Evolutionary conservation across 1,140 invertebrate genomes (phyloP).

Genomic region (Lordiphosa mommai): DNA sequence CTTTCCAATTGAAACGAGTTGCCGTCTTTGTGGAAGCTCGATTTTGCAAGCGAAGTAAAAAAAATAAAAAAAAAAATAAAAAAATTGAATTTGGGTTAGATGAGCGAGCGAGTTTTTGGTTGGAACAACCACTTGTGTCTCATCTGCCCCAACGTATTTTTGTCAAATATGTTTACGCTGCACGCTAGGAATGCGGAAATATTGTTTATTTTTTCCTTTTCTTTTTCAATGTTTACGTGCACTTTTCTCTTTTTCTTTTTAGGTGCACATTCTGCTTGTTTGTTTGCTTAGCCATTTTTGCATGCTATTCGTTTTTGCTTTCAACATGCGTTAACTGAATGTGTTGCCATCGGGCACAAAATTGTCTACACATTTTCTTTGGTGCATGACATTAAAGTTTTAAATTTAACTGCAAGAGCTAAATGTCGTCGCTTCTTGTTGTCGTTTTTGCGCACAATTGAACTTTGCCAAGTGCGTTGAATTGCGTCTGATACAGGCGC

Average conservation of each 20-base stretch:
- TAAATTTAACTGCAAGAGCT: constrained; percentile 62
- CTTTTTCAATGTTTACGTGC: constrained; percentile 45
- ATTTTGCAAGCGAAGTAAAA: constrained; percentile 14
- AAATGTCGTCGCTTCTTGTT: background rate
- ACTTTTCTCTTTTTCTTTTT: constrained; percentile 48
- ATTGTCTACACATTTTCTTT: constrained; percentile 49
- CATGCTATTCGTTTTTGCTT: constrained; percentile 26
- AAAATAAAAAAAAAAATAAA: constrained; percentile 18
- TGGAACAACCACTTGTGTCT: constrained; percentile 1
- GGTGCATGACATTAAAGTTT: constrained; percentile 74
- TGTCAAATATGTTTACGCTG: constrained; percentile 58
- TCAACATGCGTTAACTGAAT: constrained; percentile 34
- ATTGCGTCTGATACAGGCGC: constrained; percentile 37
- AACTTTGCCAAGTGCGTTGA: constrained; percentile 61
- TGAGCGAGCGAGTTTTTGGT: constrained; percentile 15
- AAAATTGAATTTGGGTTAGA: constrained; percentile 39
- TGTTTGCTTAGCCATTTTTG: constrained; percentile 46
- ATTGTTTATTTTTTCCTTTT: constrained; percentile 39
- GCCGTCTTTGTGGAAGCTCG: constrained; percentile 19
- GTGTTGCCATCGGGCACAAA: constrained; percentile 33
- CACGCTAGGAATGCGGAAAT: constrained; percentile 62
- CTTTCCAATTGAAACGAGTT: constrained; percentile 69
- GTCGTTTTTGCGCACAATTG: constrained; percentile 33
- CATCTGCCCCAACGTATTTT: constrained; percentile 40
- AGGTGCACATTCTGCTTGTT: constrained; percentile 5